Conservation (phyloP, 2,113 vertebrate genomes). For the Platysteira castanea region DNA sequence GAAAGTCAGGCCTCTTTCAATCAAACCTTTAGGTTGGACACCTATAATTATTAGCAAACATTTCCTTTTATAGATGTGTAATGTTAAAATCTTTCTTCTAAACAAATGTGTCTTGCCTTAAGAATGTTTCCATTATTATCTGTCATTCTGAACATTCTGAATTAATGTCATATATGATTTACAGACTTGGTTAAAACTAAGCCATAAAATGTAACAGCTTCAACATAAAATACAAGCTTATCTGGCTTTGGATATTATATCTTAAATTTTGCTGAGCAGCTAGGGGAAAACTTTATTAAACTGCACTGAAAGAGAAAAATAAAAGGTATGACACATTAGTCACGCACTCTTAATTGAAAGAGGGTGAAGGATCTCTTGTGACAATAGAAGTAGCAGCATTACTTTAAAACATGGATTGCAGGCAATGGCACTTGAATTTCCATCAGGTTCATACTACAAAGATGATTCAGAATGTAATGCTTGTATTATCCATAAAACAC, state of each 20-base stretch:
- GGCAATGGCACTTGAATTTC: not conserved
- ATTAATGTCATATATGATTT: not conserved
- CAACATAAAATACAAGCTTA: not conserved
- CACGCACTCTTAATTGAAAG: not conserved
- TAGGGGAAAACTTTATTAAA: not conserved
- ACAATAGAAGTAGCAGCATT: not conserved
- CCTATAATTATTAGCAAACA: not conserved
- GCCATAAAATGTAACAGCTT: not conserved
- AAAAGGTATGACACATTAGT: not conserved
- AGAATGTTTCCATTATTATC: not conserved
- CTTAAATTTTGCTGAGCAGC: not conserved
- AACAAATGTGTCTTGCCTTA: not conserved
- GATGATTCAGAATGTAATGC: not conserved
- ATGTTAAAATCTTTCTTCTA: not conserved
- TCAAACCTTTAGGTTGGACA: not conserved
- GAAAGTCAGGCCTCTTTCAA: not conserved
- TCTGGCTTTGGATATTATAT: not conserved
- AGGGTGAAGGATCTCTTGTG: not conserved
- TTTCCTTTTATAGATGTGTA: not conserved
- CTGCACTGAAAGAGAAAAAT: not conserved
- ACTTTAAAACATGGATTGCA: not conserved
- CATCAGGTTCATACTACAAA: not conserved
- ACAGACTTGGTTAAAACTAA: not conserved
- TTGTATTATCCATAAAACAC: not conserved
- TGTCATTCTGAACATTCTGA: not conserved